Evolutionary conservation across 2,888 invertebrate species (phyloP).

Genomic region (Metopia argyrocephala): DNA sequence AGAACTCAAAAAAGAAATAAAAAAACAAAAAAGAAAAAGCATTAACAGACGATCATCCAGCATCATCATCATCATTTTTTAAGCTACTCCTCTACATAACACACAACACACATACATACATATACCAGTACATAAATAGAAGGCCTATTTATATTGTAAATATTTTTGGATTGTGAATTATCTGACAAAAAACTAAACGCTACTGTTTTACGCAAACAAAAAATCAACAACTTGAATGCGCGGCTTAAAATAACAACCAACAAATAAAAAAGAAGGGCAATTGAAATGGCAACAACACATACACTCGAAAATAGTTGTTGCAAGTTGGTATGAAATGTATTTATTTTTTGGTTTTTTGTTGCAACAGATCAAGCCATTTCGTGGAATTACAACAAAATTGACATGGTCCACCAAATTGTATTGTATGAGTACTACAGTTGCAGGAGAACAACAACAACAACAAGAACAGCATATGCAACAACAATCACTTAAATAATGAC

Average conservation of each 20-base stretch:
- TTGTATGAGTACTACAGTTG: conserved; percentile 26
- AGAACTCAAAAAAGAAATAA: not conserved
- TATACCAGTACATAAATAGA: not conserved
- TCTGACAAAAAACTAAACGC: conserved; percentile 63
- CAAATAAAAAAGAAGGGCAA: conserved; percentile 13
- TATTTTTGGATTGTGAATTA: conserved; percentile 63
- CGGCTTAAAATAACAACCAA: too few species aligned
- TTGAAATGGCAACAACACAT: conserved; percentile 14
- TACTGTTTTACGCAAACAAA: conserved; percentile 62
- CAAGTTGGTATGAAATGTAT: conserved; percentile 48
- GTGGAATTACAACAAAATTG: conserved; percentile 77
- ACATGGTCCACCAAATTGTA: conserved; percentile 68
- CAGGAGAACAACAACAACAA: conserved; percentile 2
- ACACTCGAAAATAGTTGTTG: conserved; percentile 24
- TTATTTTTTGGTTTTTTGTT: conserved; percentile 42
- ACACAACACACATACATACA: not conserved
- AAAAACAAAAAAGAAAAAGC: conserved; percentile 13
- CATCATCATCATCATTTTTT: conserved; percentile 37
- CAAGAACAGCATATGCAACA: conserved; percentile 44
- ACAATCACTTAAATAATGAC: conserved; percentile 65
- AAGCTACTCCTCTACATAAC: conserved; percentile 63
- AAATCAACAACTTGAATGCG: too few species aligned
- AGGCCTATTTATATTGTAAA: conserved; percentile 8
- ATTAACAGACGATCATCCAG: conserved; percentile 49
- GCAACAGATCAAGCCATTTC: conserved; percentile 69